Percentiles rank a stretch among this genome's conserved stretches.
These are phyloP conservation scores for Brachypteracias leptosomus DNA, from an alignment of 2,113 vertebrate species.

Conservation along the genomic window DNA sequence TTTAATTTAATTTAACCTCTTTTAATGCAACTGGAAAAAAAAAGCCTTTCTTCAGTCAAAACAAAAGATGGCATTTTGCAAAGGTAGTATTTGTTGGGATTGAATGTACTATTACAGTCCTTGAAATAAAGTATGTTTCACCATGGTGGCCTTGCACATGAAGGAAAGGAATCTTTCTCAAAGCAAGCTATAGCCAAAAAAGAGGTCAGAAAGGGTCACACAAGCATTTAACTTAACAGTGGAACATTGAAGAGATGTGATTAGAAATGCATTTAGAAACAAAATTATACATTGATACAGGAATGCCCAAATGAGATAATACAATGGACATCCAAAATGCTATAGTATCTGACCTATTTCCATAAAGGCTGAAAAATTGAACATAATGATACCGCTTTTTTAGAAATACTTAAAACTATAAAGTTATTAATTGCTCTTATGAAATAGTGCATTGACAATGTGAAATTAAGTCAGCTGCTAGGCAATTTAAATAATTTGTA, in stretches of 20 bases:
- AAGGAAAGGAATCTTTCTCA: not conserved
- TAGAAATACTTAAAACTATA: not conserved
- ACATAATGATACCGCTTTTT: not conserved
- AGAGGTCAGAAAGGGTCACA: not conserved
- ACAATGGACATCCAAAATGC: not conserved
- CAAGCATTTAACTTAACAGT: not conserved
- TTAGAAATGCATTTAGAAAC: not conserved
- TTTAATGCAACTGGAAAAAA: not conserved
- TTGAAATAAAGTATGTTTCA: not conserved
- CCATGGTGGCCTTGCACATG: not conserved
- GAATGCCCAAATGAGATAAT: not conserved
- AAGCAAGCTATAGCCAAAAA: not conserved
- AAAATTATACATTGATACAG: not conserved
- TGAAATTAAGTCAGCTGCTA: not conserved
- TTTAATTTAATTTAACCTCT: not conserved
- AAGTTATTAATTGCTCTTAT: not conserved
- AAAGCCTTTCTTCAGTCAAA: not conserved
- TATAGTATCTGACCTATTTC: not conserved
- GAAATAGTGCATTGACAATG: not conserved
- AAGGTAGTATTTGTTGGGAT: not conserved
- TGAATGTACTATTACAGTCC: not conserved
- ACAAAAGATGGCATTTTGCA: not conserved
- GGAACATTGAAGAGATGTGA: not conserved
- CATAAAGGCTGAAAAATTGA: not conserved
- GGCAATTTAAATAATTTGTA: not conserved